These are phyloP conservation scores for Resseliella maxima DNA, from an alignment of 2,888 invertebrate species.

Conservation along the genomic window DNA sequence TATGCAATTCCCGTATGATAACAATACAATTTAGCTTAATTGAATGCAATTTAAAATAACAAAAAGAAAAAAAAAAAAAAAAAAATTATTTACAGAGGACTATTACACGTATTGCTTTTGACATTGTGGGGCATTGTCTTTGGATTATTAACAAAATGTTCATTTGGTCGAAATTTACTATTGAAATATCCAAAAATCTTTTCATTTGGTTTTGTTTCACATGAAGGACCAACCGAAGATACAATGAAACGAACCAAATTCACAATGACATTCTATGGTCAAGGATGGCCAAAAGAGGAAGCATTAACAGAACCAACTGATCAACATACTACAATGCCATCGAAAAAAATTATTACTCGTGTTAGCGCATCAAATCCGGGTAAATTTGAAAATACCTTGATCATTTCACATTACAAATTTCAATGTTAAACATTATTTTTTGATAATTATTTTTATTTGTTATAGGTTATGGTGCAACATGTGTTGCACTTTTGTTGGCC, in stretches of 20 bases:
- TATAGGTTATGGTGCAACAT: conserved; percentile 80
- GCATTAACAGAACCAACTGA: conserved; percentile 71
- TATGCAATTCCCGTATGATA: conserved; percentile 68
- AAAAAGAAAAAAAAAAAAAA: neutral
- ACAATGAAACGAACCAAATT: conserved; percentile 74
- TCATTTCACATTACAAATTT: neutral
- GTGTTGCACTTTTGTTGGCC: conserved; percentile 76
- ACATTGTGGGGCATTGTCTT: conserved; percentile 73
- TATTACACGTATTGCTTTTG: conserved; percentile 69
- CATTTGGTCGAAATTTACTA: conserved; percentile 74
- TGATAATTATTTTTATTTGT: neutral
- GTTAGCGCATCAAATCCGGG: conserved; percentile 72
- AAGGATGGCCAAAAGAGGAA: conserved; percentile 79
- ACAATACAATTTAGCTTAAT: conserved; percentile 56
- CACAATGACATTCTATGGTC: conserved; percentile 76
- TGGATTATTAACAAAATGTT: conserved; percentile 72
- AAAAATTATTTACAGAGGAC: conserved; percentile 65
- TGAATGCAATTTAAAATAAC: conserved; percentile 23
- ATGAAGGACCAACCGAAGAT: conserved; percentile 74
- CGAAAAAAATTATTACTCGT: conserved; percentile 74
- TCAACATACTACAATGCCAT: conserved; percentile 69
- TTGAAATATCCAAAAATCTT: conserved; percentile 78
- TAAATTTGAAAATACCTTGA: neutral
- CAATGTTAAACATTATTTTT: neutral
- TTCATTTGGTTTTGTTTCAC: conserved; percentile 76